phyloP scores from a whole-genome alignment of 2,797 vertebrate species.

The Ctenopoma multispine region DNA sequence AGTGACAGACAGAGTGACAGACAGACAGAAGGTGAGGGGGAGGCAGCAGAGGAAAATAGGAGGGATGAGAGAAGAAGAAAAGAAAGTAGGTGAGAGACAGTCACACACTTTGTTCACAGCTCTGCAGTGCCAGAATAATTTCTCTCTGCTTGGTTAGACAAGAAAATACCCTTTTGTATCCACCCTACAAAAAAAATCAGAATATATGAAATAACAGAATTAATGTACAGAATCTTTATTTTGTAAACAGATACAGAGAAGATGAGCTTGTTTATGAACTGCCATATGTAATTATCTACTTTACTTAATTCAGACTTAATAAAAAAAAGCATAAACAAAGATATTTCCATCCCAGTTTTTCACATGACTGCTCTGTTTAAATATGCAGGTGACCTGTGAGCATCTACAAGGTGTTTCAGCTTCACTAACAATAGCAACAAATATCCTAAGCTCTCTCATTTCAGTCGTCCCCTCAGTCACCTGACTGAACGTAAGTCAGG shows the following conservation, averaged over 20 bases:
- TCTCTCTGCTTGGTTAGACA: slow-evolving; percentile 24
- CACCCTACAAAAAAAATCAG: not conserved
- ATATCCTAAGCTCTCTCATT: slow-evolving; percentile 45
- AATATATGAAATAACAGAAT: not conserved
- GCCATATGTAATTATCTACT: not conserved
- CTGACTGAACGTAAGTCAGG: slow-evolving; percentile 59
- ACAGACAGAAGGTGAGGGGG: slow-evolving; percentile 72
- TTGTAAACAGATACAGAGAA: not conserved
- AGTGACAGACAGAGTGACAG: slow-evolving; percentile 67
- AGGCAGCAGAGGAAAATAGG: slow-evolving; percentile 41
- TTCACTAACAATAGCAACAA: slow-evolving; percentile 47
- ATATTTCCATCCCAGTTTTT: slow-evolving; percentile 7
- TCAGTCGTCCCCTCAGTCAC: slow-evolving; percentile 44
- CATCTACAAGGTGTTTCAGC: slow-evolving; percentile 17
- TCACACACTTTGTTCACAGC: slow-evolving; percentile 75
- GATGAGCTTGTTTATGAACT: not conserved
- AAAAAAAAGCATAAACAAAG: not conserved
- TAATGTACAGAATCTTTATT: not conserved
- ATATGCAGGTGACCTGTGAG: slow-evolving; percentile 1
- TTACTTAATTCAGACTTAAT: not conserved
- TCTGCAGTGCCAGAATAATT: slow-evolving; percentile 31
- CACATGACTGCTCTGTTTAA: not conserved
- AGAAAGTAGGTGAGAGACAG: slow-evolving; percentile 75
- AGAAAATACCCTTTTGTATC: slow-evolving; percentile 36
- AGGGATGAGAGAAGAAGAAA: slow-evolving; percentile 41